Conservation (phyloP, 1,140 invertebrate species). For the Zaprionus davidi region DNA sequence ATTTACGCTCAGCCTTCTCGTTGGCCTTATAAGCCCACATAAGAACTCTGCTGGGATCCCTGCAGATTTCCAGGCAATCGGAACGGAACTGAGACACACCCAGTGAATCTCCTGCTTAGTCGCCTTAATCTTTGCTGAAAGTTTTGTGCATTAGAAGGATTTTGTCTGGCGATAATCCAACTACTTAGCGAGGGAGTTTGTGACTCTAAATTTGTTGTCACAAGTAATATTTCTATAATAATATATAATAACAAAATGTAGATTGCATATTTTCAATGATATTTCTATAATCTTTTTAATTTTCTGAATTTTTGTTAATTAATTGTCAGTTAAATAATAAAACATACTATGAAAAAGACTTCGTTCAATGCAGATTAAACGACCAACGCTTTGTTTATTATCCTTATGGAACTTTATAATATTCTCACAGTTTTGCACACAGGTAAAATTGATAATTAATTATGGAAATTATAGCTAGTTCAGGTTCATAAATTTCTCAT, state of each 20-base stretch:
- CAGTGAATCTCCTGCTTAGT: not conserved
- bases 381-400: no score
- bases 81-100: not conserved
- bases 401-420: not conserved
- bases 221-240: not conserved
- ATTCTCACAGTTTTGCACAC: not conserved
- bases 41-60: not conserved
- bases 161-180: not conserved
- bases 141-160: slow-evolving; percentile 14
- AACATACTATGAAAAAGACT: no score
- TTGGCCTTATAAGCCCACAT: slow-evolving; percentile 26
- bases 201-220: not conserved
- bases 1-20: slow-evolving; percentile 59
- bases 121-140: slow-evolving; percentile 12
- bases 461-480: not conserved
- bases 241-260: not conserved
- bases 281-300: no score
- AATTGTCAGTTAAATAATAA: no score
- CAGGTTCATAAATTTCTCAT: not conserved
- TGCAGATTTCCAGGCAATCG: not conserved
- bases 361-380: no score
- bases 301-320: no score
- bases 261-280: accelerated
- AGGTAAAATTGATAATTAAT: not conserved
- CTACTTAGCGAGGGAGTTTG: not conserved